These are phyloP conservation scores for Capreolus pygargus DNA, from an alignment of 2,113 vertebrate species.

Conservation along the genomic window DNA sequence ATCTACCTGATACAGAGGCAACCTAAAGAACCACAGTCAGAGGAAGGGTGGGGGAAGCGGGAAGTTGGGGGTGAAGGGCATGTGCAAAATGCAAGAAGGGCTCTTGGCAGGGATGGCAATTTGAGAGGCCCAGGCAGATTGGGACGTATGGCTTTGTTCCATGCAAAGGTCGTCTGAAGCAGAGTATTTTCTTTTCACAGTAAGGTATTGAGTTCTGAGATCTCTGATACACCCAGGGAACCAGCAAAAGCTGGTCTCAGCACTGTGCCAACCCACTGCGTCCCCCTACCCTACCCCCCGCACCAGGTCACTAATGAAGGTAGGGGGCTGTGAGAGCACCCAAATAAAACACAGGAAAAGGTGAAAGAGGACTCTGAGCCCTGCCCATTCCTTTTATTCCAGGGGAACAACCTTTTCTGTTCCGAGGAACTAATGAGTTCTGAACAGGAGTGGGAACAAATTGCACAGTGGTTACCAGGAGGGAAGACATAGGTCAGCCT, in stretches of 20 bases:
- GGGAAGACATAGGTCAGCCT: constrained; percentile 1
- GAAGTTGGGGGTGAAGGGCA: not conserved
- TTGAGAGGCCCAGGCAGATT: constrained; percentile 59
- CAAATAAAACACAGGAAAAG: constrained; percentile 73
- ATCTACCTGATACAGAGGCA: constrained; percentile 51
- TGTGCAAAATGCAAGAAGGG: not conserved
- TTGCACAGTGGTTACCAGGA: not conserved
- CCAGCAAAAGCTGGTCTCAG: constrained; percentile 53
- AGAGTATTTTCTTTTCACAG: constrained; percentile 69
- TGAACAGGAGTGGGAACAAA: constrained; percentile 63
- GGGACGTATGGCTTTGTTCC: constrained; percentile 54
- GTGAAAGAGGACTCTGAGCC: constrained; percentile 9
- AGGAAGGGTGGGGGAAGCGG: not conserved
- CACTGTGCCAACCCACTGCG: constrained; percentile 47
- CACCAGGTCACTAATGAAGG: constrained; percentile 67
- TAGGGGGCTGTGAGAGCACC: constrained; percentile 53
- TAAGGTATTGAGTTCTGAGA: constrained; percentile 64
- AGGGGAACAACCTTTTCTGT: constrained; percentile 55
- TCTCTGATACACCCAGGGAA: constrained; percentile 67
- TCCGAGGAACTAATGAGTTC: constrained; percentile 53
- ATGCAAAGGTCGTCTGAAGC: constrained; percentile 67
- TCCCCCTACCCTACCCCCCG: accelerated
- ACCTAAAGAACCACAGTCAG: constrained; percentile 40
- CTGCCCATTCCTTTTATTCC: constrained; percentile 28
- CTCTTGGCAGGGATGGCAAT: constrained; percentile 51